Percentiles rank a stretch among this genome's conserved stretches.
These are phyloP conservation scores for Moxostoma hubbsi DNA, from an alignment of 2,797 vertebrate species.

Conservation along the genomic window DNA sequence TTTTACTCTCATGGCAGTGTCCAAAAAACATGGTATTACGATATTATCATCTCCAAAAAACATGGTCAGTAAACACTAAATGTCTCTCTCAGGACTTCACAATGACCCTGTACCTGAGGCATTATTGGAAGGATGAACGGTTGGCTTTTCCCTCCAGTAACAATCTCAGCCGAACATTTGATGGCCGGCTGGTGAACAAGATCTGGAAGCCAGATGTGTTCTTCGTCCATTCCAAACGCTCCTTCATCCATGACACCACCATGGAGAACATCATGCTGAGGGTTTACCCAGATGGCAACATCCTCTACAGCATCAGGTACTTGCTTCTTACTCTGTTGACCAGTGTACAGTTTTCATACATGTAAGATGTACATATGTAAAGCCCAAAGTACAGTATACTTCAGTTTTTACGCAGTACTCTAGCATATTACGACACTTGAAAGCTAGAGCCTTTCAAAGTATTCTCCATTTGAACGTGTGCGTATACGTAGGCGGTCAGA, in stretches of 20 bases:
- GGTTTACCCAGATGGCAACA: conserved; percentile 86
- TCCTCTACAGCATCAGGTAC: conserved; percentile 89
- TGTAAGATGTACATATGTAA: background rate
- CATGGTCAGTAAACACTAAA: conserved; percentile 15
- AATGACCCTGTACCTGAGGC: conserved; percentile 91
- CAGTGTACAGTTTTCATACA: background rate
- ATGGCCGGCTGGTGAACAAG: conserved; percentile 87
- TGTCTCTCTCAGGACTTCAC: conserved; percentile 83
- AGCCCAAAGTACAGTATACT: too few relatives aligned
- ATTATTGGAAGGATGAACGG: conserved; percentile 94
- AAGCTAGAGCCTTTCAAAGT: too few relatives aligned
- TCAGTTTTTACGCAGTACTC: too few relatives aligned
- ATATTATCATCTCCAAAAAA: too few relatives aligned
- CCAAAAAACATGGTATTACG: too few relatives aligned
- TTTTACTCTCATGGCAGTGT: too few relatives aligned
- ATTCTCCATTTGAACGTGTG: too few relatives aligned
- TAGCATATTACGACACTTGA: too few relatives aligned
- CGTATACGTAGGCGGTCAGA: too few relatives aligned
- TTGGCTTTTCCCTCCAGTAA: conserved; percentile 85
- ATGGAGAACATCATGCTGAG: conserved; percentile 90
- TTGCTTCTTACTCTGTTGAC: conserved; percentile 21
- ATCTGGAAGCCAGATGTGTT: conserved; percentile 93
- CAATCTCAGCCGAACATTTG: conserved; percentile 90
- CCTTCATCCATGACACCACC: conserved; percentile 91
- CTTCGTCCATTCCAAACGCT: conserved; percentile 91